Percentiles rank a stretch among this genome's conserved stretches.
Conservation (phyloP, 2,113 vertebrate species). For the Cheirogaleus medius region DNA sequence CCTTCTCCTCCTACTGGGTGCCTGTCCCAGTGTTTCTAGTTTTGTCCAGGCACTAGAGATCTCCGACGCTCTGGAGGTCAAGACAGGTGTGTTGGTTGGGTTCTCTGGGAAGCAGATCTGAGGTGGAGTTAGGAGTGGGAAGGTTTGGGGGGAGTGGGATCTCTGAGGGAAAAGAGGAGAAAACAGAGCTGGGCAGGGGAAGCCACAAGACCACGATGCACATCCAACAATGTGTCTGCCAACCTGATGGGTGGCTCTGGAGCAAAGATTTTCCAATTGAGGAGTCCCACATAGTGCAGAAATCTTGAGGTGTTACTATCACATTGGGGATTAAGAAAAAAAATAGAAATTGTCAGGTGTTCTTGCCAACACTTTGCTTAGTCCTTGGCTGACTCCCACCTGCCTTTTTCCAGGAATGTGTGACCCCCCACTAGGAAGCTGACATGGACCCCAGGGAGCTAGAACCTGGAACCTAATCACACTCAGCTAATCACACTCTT, state of each 20-base stretch:
- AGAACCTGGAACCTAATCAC: not conserved
- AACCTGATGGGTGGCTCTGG: not conserved
- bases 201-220: not conserved
- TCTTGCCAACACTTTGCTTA: not conserved
- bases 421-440: not conserved
- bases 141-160: not conserved
- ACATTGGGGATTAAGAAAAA: too few species aligned
- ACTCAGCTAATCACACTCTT: not conserved
- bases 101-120: not conserved
- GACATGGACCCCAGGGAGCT: not conserved
- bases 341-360: not conserved
- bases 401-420: not conserved
- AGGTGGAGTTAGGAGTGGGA: not conserved
- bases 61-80: not conserved
- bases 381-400: too few species aligned
- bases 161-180: not conserved
- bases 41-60: not conserved
- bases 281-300: not conserved
- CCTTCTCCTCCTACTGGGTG: not conserved
- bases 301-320: not conserved
- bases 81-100: not conserved
- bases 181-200: not conserved
- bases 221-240: not conserved
- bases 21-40: not conserved
- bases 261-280: not conserved